Conservation (phyloP, 2,888 invertebrate species). For the Melanargia galathea region DNA sequence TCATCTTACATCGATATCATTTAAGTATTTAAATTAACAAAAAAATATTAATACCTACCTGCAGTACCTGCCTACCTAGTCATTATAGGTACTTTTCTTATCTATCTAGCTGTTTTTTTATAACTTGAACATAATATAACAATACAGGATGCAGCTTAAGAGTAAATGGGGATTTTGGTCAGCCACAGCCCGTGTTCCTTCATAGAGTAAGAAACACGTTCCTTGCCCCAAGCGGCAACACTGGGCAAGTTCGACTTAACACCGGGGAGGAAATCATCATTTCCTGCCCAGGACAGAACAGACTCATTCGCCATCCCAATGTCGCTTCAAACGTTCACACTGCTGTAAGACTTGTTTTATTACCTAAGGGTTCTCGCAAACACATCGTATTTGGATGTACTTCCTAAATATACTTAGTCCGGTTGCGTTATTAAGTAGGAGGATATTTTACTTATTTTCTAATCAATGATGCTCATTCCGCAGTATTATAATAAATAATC, state of each 20-base stretch:
- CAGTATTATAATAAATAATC: too few species aligned
- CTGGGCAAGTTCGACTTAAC: constrained; percentile 57
- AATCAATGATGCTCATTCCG: too few species aligned
- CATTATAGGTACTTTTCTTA: too few species aligned
- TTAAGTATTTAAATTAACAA: too few species aligned
- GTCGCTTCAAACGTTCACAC: constrained; percentile 50
- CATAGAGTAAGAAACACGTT: constrained; percentile 58
- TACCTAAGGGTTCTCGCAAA: not conserved
- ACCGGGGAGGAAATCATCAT: constrained; percentile 59
- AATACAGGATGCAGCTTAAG: constrained; percentile 69
- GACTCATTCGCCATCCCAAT: constrained; percentile 61
- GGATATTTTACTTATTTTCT: too few species aligned
- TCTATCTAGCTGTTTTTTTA: not conserved
- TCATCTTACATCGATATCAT: too few species aligned
- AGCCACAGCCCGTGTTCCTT: constrained; percentile 83
- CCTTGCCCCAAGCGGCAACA: constrained; percentile 58
- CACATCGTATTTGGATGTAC: not conserved
- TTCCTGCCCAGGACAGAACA: constrained; percentile 63
- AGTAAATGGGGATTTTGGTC: constrained; percentile 74
- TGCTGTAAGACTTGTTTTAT: constrained; percentile 50
- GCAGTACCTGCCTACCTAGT: too few species aligned
- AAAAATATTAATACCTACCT: too few species aligned
- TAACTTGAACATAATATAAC: not conserved
- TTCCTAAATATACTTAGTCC: not conserved
- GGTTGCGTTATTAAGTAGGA: too few species aligned